Evolutionary conservation across 2,113 vertebrate genomes (phyloP).

Genomic region (Garra rufa): DNA sequence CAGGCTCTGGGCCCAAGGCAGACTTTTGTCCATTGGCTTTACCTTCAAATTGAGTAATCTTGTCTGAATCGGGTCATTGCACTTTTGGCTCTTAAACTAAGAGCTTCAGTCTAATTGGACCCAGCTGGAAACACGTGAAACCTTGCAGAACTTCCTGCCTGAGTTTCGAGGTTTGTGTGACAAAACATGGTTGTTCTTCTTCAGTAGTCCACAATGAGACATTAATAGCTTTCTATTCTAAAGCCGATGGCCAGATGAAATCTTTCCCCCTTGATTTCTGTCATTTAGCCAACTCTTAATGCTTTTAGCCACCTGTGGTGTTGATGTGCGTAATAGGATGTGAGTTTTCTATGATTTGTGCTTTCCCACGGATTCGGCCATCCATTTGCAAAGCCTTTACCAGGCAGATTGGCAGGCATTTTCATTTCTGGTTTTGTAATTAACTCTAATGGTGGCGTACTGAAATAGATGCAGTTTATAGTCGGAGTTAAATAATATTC

Average conservation of each 20-base stretch:
- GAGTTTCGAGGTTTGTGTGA: not conserved
- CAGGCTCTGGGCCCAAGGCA: constrained; percentile 60
- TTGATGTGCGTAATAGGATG: not conserved
- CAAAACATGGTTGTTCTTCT: not conserved
- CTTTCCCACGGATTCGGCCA: constrained; percentile 8
- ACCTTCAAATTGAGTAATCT: constrained; percentile 66
- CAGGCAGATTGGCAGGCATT: constrained; percentile 17
- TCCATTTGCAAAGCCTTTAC: not conserved
- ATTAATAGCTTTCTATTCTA: not conserved
- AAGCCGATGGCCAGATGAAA: not conserved
- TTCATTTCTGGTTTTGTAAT: constrained; percentile 57
- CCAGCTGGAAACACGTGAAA: constrained; percentile 14
- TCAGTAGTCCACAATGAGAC: not conserved
- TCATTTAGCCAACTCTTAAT: not conserved
- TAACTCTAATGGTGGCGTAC: constrained; percentile 47
- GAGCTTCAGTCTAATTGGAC: not conserved
- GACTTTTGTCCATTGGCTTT: constrained; percentile 57
- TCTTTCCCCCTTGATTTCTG: not conserved
- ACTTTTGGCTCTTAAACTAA: constrained; percentile 57
- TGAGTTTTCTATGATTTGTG: constrained; percentile 4
- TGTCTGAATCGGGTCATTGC: constrained; percentile 69
- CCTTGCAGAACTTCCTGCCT: not conserved
- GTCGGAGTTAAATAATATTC: constrained; percentile 34
- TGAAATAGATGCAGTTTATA: constrained; percentile 48
- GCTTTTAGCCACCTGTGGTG: not conserved